phyloP scores from a whole-genome alignment of 2,113 vertebrate genomes.

The Microtus montanus region DNA sequence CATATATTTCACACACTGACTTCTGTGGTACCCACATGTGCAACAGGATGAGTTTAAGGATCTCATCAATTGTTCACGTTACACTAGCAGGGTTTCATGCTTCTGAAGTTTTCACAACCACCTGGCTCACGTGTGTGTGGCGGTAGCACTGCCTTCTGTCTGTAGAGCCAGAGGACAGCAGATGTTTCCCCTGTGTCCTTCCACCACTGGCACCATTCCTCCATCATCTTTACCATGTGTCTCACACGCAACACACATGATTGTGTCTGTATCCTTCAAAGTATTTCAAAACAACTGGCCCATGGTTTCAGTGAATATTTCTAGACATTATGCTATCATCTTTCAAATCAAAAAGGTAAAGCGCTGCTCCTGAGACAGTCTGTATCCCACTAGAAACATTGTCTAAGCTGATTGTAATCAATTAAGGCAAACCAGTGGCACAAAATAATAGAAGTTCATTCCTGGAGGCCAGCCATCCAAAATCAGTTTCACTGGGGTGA shows the following conservation, averaged over 20 bases:
- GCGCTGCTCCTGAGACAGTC: not conserved
- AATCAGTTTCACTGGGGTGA: not conserved
- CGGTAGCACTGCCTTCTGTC: not conserved
- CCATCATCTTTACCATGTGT: not conserved
- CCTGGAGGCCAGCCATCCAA: not conserved
- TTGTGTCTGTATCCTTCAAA: not conserved
- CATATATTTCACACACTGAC: too few relatives aligned
- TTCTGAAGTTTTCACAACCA: fast-evolving
- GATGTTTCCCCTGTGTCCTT: not conserved
- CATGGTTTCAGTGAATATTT: not conserved
- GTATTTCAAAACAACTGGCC: not conserved
- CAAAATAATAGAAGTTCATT: not conserved
- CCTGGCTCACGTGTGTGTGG: not conserved
- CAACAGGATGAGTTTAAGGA: not conserved
- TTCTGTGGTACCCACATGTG: not conserved
- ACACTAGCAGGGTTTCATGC: not conserved
- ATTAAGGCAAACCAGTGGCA: not conserved
- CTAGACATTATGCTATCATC: not conserved
- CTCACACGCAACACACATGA: too few relatives aligned
- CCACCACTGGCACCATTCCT: too few relatives aligned
- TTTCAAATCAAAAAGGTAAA: not conserved
- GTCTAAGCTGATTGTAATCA: not conserved
- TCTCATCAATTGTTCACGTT: not conserved
- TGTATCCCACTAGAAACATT: not conserved
- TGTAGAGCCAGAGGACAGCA: not conserved